These are phyloP conservation scores for Petrophora chlorosata DNA, from an alignment of 2,888 invertebrate species.

Conservation along the genomic window DNA sequence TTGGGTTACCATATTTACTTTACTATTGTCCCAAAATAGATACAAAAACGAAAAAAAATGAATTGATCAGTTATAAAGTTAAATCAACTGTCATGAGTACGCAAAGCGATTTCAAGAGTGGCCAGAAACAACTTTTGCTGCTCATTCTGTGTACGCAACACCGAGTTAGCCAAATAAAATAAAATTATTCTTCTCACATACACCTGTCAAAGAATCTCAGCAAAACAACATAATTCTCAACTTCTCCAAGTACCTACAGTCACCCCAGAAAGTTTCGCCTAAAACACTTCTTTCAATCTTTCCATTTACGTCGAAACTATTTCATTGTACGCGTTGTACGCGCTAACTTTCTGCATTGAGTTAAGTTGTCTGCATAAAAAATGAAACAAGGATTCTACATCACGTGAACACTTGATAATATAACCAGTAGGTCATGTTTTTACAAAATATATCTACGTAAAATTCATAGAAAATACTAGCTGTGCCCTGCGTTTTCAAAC, in stretches of 20 bases:
- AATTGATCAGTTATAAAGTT: too few species aligned
- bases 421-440: background rate
- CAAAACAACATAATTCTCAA: constrained; percentile 11
- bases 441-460: too few species aligned
- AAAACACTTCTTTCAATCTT: constrained; percentile 27
- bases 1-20: too few species aligned
- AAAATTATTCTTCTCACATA: background rate
- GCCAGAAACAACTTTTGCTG: too few species aligned
- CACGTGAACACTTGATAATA: background rate
- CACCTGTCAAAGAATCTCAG: background rate
- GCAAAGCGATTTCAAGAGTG: too few species aligned
- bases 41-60: too few species aligned
- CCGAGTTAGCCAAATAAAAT: too few species aligned
- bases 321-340: constrained; percentile 29
- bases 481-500: too few species aligned
- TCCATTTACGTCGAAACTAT: constrained; percentile 29
- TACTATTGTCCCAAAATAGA: too few species aligned
- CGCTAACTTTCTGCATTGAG: constrained; percentile 33
- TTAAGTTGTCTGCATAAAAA: constrained; percentile 35
- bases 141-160: too few species aligned
- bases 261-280: constrained; percentile 12
- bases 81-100: too few species aligned
- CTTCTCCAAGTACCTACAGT: constrained; percentile 6
- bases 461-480: too few species aligned
- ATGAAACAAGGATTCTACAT: constrained; percentile 27